Base-by-base conservation (phyloP, 2,888 invertebrate species). In the Heliconius hortense region DNA sequence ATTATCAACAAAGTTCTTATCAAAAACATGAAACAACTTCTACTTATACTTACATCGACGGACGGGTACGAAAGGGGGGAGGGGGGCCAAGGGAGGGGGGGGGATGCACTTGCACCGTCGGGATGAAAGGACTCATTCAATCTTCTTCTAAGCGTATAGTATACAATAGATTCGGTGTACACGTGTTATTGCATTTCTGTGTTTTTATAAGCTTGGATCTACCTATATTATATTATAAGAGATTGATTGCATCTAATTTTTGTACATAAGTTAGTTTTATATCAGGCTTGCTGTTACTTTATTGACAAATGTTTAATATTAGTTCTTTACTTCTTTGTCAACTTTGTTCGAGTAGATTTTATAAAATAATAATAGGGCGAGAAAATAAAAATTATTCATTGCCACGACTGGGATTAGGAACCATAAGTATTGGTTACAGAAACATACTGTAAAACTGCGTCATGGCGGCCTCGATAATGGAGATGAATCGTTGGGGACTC, bases 81-180 rank as follows among this genome's bases (percentile, higher is more conserved):
- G 39, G 77, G 75, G 78, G 15, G 24, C 15, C 80, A 80, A 79
- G 79, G 82, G 18, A 4, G 48, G 48, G 18, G 2, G 43, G 5
- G 4, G 43, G 18, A 43, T 84, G 89, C 90, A 90, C 90, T 90
- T 90, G 89, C 86, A 88, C 85, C 82, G 79, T 72, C 81, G 82
- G 83, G 82, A 84, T 84, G 82, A 83, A 83, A 83, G 82, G 78
- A 81, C 78, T 78, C 79, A 78, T 79, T 78, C 76, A 75, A 70
- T 26, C 56, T n/a, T 69, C 63, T 74, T 48, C 64, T 64, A 35
- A 39, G 35, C 69, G 56, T 56, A 72, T 15, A 72, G 56, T 56
- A 72, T 10, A 75, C 74, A 76, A 76, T 66, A 31, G 39, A 63
- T 11, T 69, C 53, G 69, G 69, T n/a, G 73, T 64, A 60, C 70